A percentile compares a stretch with the other conserved stretches of the same genome.
These are phyloP conservation scores for Pseudomyrmex flavicornis DNA, from an alignment of 1,140 invertebrate genomes.

Conservation along the genomic window DNA sequence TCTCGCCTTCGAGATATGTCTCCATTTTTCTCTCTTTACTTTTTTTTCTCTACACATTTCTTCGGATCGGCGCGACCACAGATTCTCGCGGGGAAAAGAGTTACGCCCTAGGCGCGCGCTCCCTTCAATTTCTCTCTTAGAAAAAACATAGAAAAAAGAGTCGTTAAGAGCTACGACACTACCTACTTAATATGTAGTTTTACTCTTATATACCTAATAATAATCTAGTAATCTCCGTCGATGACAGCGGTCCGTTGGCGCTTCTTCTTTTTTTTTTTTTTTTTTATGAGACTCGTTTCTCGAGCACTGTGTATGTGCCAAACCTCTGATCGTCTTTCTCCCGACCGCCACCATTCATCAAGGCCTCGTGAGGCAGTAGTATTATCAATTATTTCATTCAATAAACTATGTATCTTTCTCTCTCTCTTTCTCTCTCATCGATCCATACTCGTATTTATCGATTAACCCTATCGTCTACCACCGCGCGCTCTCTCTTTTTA, in stretches of 20 bases:
- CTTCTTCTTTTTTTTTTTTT: not conserved
- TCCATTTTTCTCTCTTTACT: not conserved
- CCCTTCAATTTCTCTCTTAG: conserved; percentile 54
- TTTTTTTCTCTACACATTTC: conserved; percentile 21
- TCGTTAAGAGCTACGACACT: conserved; percentile 71
- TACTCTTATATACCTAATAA: conserved; percentile 79
- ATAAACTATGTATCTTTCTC: conserved; percentile 71
- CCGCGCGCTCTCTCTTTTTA: conserved; percentile 44
- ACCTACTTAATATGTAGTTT: conserved; percentile 69
- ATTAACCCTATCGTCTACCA: conserved; percentile 56
- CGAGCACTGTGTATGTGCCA: conserved; percentile 5
- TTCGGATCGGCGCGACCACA: conserved; percentile 68
- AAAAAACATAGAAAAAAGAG: conserved; percentile 68
- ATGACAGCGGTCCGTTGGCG: conserved; percentile 77
- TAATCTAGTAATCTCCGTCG: conserved; percentile 85
- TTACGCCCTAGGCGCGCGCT: conserved; percentile 48
- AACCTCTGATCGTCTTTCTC: conserved; percentile 1
- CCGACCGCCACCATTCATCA: conserved; percentile 80
- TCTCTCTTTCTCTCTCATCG: conserved; percentile 56
- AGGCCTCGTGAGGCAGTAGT: conserved; percentile 84
- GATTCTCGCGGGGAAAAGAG: conserved; percentile 56
- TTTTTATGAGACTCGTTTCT: not conserved
- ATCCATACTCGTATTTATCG: conserved; percentile 72
- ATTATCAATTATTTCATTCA: conserved; percentile 76
- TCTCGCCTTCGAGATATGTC: conserved; percentile 20